phyloP scores from a whole-genome alignment of 2,888 invertebrate genomes.

The Ichneumoninae sp. region DNA sequence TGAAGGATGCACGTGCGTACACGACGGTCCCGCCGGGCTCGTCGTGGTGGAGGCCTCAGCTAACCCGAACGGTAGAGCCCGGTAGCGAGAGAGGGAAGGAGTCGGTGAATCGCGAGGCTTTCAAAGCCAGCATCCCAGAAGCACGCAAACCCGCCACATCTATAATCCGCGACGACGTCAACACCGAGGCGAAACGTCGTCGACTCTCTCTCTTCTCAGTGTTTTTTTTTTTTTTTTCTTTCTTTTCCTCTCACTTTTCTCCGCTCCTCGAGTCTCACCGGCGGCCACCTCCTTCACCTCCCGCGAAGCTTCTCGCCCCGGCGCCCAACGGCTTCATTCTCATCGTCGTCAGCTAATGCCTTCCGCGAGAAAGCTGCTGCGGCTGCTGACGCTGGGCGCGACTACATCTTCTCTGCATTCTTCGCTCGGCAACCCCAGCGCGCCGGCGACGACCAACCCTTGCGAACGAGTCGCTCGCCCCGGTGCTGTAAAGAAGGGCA shows the following conservation, averaged over 20 bases:
- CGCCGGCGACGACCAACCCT: constrained; percentile 20
- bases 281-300: constrained; percentile 64
- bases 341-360: constrained; percentile 56
- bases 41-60: no score
- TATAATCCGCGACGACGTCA: constrained; percentile 21
- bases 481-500: constrained; percentile 5
- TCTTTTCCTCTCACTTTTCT: constrained; percentile 40
- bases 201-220: constrained; percentile 30
- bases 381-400: constrained; percentile 6
- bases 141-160: constrained; percentile 57
- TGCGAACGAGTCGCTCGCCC: not conserved
- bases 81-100: constrained; percentile 34
- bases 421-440: constrained; percentile 17
- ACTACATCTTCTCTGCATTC: constrained; percentile 8
- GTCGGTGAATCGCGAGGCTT: constrained; percentile 40
- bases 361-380: constrained; percentile 54
- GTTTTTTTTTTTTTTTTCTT: no score
- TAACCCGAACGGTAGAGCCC: no score
- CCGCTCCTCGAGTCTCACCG: constrained; percentile 46
- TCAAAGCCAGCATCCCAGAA: constrained; percentile 61
- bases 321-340: constrained; percentile 50
- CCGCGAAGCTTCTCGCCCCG: constrained; percentile 44
- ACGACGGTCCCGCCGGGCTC: no score
- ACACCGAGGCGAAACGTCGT: constrained; percentile 45
- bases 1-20: constrained; percentile 13